Conservation (phyloP, 2,797 vertebrate species). For the Oceanodroma leucorhoa region DNA sequence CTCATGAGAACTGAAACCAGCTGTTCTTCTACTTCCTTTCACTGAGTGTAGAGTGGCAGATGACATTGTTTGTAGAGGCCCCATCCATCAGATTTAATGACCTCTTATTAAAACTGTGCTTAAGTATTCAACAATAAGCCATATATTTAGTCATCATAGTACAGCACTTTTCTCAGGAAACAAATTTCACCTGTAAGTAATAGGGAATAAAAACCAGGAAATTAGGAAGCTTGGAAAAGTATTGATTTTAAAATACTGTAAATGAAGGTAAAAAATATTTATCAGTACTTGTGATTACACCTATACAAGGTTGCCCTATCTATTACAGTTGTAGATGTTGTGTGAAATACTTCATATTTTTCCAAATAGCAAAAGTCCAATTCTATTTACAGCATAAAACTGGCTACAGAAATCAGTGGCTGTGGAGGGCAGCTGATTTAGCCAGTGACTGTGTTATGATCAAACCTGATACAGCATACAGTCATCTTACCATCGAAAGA, state of each 20-base stretch:
- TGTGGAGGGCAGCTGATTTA: background rate
- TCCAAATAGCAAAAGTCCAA: background rate
- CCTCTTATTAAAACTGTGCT: background rate
- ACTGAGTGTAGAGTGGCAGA: background rate
- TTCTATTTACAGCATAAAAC: background rate
- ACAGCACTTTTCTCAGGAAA: background rate
- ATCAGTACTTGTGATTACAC: background rate
- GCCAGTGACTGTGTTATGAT: background rate
- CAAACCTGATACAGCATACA: background rate
- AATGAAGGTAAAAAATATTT: background rate
- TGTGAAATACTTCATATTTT: background rate
- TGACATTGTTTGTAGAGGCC: background rate
- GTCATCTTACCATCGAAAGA: background rate
- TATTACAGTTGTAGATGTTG: background rate
- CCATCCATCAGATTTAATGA: background rate
- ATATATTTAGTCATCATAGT: background rate
- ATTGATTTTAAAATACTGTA: background rate
- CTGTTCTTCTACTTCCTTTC: background rate
- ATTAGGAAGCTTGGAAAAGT: background rate
- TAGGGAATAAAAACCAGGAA: background rate
- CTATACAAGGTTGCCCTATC: background rate
- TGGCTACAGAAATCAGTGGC: background rate
- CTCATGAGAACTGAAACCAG: conserved; percentile 19
- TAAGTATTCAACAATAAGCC: background rate
- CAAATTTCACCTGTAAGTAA: background rate